These are phyloP conservation scores for Zaprionus kolodkinae DNA, from an alignment of 1,140 invertebrate genomes.

Conservation along the genomic window DNA sequence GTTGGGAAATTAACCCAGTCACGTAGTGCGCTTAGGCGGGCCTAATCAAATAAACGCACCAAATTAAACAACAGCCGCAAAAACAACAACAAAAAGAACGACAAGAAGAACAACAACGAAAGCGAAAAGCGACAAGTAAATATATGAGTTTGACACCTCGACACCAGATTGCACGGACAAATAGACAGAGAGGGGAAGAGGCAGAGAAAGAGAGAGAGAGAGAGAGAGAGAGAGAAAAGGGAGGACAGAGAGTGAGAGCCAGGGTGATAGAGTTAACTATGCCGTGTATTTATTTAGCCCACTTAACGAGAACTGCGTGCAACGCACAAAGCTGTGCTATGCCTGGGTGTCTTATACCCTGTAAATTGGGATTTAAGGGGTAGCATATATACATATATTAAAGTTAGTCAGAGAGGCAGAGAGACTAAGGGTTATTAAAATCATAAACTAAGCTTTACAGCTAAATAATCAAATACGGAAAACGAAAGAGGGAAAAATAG, in stretches of 20 bases:
- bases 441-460: no score
- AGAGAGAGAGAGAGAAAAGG: neutral
- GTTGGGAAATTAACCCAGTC: slow-evolving; percentile 73
- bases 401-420: no score
- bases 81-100: slow-evolving; percentile 24
- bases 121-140: slow-evolving; percentile 66
- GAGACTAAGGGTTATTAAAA: no score
- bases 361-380: neutral
- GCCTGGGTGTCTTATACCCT: slow-evolving; percentile 13
- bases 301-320: neutral
- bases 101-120: slow-evolving; percentile 20
- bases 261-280: slow-evolving; percentile 11
- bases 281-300: slow-evolving; percentile 10
- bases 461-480: no score
- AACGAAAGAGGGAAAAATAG: no score
- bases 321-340: slow-evolving; percentile 36
- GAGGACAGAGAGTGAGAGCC: neutral
- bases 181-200: slow-evolving; percentile 1
- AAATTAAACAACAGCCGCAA: slow-evolving; percentile 70
- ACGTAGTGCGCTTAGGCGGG: slow-evolving; percentile 73
- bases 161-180: slow-evolving; percentile 30
- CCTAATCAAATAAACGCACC: slow-evolving; percentile 79
- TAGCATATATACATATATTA: neutral
- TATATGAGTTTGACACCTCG: slow-evolving; percentile 71
- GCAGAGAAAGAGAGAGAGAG: neutral